Evolutionary conservation across 2,888 invertebrate genomes (phyloP).

Genomic region (Digitonthophagus gazella): DNA sequence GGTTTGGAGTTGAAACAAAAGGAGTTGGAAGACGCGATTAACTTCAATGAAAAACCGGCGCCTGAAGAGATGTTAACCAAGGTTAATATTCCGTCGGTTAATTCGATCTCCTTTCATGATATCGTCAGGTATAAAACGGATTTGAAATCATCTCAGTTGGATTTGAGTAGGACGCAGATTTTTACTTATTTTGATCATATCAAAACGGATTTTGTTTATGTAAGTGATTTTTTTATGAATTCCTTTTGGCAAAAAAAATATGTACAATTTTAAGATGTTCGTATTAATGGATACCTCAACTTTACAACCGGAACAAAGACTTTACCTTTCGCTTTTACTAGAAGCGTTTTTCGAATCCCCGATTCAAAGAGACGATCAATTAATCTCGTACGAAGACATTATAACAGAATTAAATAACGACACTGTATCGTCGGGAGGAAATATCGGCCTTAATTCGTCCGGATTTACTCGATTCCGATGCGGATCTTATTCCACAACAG

Average conservation of each 20-base stretch:
- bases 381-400: constrained; percentile 67
- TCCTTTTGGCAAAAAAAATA: background rate
- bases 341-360: constrained; percentile 77
- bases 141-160: constrained; percentile 47
- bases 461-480: constrained; percentile 61
- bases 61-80: constrained; percentile 69
- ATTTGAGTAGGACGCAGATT: constrained; percentile 65
- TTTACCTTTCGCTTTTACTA: constrained; percentile 72
- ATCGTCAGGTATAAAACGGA: constrained; percentile 45
- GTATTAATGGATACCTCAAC: constrained; percentile 68
- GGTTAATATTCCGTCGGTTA: constrained; percentile 73
- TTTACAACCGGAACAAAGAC: constrained; percentile 59
- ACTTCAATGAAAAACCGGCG: constrained; percentile 73
- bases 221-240: constrained; percentile 52
- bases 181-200: constrained; percentile 77
- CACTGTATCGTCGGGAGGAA: constrained; percentile 62
- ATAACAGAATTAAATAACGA: constrained; percentile 77
- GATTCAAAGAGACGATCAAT: constrained; percentile 57
- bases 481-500: constrained; percentile 69
- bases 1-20: constrained; percentile 67
- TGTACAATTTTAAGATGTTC: constrained; percentile 59
- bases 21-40: constrained; percentile 66
- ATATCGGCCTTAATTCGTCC: constrained; percentile 62
- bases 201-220: constrained; percentile 81
- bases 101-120: constrained; percentile 68